Conservation (phyloP, 2,888 invertebrate genomes). For the Macrophya alboannulata region DNA sequence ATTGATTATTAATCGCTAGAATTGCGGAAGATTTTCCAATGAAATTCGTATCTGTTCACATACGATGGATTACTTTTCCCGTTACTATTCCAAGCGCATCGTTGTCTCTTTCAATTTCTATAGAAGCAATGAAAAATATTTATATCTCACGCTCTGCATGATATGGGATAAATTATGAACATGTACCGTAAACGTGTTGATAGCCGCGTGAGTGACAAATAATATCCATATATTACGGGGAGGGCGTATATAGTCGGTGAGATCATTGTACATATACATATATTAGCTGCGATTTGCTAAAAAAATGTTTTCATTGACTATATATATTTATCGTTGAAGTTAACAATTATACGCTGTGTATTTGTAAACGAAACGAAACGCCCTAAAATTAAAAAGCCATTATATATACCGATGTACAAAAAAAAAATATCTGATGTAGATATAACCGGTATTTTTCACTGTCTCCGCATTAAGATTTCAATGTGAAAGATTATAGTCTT, state of each 20-base stretch:
- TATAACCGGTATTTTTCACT: background rate
- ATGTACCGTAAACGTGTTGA: background rate
- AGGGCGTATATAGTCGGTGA: background rate
- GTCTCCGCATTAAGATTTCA: background rate
- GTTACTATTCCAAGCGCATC: background rate
- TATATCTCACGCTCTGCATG: background rate
- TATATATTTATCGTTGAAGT: background rate
- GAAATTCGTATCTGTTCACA: background rate
- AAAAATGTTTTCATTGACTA: background rate
- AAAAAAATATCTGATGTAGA: background rate
- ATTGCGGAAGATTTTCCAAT: background rate
- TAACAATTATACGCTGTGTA: background rate
- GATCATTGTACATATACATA: background rate
- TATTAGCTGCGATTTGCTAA: background rate
- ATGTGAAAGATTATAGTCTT: background rate
- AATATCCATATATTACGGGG: background rate
- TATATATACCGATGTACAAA: background rate
- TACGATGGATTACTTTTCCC: background rate
- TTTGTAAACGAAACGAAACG: background rate
- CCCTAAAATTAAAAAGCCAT: conserved; percentile 12
- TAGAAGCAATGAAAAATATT: background rate
- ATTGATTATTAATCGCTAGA: too few species aligned
- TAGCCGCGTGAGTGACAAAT: background rate
- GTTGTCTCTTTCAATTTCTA: background rate
- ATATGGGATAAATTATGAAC: background rate